Evolutionary conservation across 1,140 invertebrate genomes (phyloP), one percentile per base, ranked within the genome.

Genomic region (Drosophila yakuba): DNA sequence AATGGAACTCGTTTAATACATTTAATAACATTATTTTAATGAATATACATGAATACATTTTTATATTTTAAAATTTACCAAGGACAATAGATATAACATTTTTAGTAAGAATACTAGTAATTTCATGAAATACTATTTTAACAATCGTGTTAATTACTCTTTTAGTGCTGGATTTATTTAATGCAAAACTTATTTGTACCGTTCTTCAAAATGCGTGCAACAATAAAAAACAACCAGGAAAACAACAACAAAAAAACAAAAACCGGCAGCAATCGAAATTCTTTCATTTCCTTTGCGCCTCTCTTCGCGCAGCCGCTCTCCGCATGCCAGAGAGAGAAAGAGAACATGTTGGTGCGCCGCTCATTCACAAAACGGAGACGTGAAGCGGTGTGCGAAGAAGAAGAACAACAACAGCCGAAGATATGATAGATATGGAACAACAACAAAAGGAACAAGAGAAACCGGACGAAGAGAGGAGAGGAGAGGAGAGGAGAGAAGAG

Each of bases 401-500:
- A 52, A 66, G 64, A 74, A 79, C 69, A 81, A 60, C 77, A 58
- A 32, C 32, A 78, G 66, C 78, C 48, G 74, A 62, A 88, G 83
- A 88, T 86, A 86, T 86, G 82, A 86, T 86, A 86, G 83, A 88
- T 88, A 88, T 88, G 83, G 75, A 77, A 88, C 78, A 85, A 72
- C 71, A 83, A 83, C 66, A 83, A 68, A 54, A 60, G 68, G 32
- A 56, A 38, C 55, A 59, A 69, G 58, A 76, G 74, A 50, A 75
- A 59, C 62, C 36, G 73, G 41, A 57, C 39, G 67, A 39, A 44
- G 64, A 44, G 43, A 61, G 41, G 50, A 25, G 62, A 23, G 41
- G 64, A 44, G 43, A 61, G 41, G 50, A 25, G 62, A 23, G 41
- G 12, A 44, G 15, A 35, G 15, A 35, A 60, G 48, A 57, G 66